Evolutionary conservation across 1,140 invertebrate genomes (phyloP), one percentile per base, ranked within the genome.

Genomic region (Drosophila murphyi): DNA sequence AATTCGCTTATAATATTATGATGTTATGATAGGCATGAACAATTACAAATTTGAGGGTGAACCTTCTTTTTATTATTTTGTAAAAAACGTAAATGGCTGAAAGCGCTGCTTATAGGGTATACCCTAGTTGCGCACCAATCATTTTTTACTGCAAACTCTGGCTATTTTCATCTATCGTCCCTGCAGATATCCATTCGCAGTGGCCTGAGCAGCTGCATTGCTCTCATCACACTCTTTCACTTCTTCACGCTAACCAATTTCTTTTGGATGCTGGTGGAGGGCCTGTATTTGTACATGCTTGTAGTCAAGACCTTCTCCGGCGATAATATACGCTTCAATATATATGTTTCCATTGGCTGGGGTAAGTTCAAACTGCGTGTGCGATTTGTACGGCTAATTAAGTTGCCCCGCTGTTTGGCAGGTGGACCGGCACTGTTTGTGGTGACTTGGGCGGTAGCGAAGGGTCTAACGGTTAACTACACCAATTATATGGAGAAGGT

Each of bases 251-350:
- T 97, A 55, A 98, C 98, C 2, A 99, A 98, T 92, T 99, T 98
- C 93, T 99, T 98, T 93, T 99, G 98, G 98, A 99, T 99, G 98
- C 97, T 99, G 90, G 97, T 99, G 2, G 98, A 99, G 95, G 98
- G 97, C 34, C 93, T 99, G 3, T 99, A 98, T 92, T 94, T 99
- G 10, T 98, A 98, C 92, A 96, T 98, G 93, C 93, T 99, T 69
- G 97, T 99, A 35, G 97, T 98, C 28, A 96, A 97, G 93, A 98
- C 97, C 2, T 97, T 98, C 80, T 97, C 96, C 0, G 96, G 97
- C 41, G 97, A 98, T 88, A 97, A 97, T 85, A 96, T 99, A 76
- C 97, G 97, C 90, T 94, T 98, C 12, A 95, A 96, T 92, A 95
- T 97, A n/a, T 98, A 98, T 91, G 94, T 96, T 6, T 93, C 96